Evolutionary conservation across 1,140 invertebrate genomes (phyloP), one percentile per base, ranked within the genome.

Genomic region (Sminthurides bifidus): DNA sequence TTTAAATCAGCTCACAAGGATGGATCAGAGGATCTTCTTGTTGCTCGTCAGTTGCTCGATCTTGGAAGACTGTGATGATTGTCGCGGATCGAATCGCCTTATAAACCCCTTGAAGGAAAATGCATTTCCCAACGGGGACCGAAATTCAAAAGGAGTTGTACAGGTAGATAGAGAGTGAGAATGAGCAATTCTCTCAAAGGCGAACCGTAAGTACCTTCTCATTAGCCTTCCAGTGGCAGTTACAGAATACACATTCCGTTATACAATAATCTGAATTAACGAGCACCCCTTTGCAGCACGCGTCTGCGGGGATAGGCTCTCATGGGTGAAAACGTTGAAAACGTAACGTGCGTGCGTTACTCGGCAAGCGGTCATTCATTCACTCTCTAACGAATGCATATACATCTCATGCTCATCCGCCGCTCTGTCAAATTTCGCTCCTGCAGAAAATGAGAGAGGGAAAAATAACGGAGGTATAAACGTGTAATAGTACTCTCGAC

Each of bases 41-140:
- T n/a, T n/a, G n/a, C n/a, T n/a, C n/a, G n/a, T n/a, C n/a, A n/a
- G n/a, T n/a, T n/a, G n/a, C n/a, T n/a, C n/a, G 46, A 6, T 3
- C 6, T 15, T 31, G 10, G 29, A 5, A 8, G 46, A 49, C 46
- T 49, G 46, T 31, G 31, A 31, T 17, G 31, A 4, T 27, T 49
- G 31, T 49, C 44, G 46, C 46, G 46, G 46, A 35, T 49, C 46
- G 26, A 49, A 49, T 49, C 46, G 4, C 46, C 30, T 49, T 49
- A 48, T 49, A 49, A 31, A 49, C 46, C 46, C 46, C 46, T 49
- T 29, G 3, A 31, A n/a, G 17, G 46, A 12, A 33, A 3, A 17
- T 33, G 4, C 5, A n/a, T 17, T 30, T 3, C 10, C n/a, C n/a
- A n/a, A n/a, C n/a, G n/a, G n/a, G n/a, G n/a, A n/a, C n/a, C n/a